phyloP scores from a whole-genome alignment of 2,888 invertebrate genomes.

The Hecatera dysodea region DNA sequence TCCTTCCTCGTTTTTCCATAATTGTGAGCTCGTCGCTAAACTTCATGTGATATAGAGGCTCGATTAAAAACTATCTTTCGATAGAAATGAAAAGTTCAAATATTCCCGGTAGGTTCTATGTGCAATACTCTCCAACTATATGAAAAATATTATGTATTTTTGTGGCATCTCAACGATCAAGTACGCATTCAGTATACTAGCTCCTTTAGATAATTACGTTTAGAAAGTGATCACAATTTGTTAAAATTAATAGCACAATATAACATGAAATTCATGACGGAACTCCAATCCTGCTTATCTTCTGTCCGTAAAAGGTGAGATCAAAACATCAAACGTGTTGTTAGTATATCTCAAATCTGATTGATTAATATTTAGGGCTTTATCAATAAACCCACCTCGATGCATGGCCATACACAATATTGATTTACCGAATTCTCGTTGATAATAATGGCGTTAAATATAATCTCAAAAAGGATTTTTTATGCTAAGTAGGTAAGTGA shows the following conservation, averaged over 20 bases:
- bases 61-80: neutral
- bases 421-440: neutral
- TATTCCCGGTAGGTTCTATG: neutral
- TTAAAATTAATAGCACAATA: neutral
- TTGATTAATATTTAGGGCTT: neutral
- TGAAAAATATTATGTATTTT: neutral
- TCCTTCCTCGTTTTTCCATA: too few species aligned
- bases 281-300: slow-evolving; percentile 9
- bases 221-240: neutral
- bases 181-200: neutral
- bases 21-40: neutral
- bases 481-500: neutral
- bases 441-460: neutral
- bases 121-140: neutral
- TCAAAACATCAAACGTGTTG: slow-evolving; percentile 9
- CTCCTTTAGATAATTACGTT: too few species aligned
- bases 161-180: neutral
- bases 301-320: neutral
- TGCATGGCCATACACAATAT: neutral
- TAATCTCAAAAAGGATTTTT: neutral
- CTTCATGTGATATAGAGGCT: neutral
- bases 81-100: neutral
- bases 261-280: neutral
- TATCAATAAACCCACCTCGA: slow-evolving; percentile 23
- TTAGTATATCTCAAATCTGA: slow-evolving; percentile 6